Evolutionary conservation across 2,113 vertebrate species (phyloP).

Genomic region (Xiphorhynchus elegans): DNA sequence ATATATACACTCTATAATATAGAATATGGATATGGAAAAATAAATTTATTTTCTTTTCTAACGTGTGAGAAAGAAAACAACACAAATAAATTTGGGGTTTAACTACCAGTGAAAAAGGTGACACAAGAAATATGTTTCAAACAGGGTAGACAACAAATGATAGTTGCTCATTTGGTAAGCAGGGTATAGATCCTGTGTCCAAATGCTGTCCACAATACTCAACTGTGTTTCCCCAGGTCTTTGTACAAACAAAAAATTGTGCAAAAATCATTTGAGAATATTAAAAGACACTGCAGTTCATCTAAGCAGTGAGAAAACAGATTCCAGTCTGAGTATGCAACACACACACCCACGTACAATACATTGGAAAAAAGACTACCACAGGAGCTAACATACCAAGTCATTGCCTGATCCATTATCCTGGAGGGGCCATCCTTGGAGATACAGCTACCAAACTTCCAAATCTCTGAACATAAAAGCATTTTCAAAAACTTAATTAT

Average conservation of each 20-base stretch:
- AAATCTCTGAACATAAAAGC: neutral
- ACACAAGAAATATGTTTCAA: neutral
- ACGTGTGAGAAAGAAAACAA: neutral
- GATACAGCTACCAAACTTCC: neutral
- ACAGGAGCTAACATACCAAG: neutral
- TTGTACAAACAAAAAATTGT: neutral
- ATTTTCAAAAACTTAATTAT: neutral
- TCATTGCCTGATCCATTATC: rapidly evolving
- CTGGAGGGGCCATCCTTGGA: neutral
- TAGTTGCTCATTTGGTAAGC: neutral
- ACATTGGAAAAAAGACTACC: neutral
- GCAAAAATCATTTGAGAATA: neutral
- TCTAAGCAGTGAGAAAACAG: neutral
- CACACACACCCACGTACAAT: too few species aligned
- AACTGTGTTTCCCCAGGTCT: neutral
- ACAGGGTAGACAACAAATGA: neutral
- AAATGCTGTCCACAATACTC: neutral
- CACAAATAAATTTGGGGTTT: neutral
- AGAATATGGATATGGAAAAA: neutral
- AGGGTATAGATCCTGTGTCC: neutral
- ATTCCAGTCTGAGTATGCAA: neutral
- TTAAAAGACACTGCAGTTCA: neutral
- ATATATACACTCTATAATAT: too few species aligned
- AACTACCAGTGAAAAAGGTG: neutral
- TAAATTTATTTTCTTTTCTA: neutral